Conservation (phyloP, 2,888 invertebrate genomes). For the Drosophila lutescens region DNA sequence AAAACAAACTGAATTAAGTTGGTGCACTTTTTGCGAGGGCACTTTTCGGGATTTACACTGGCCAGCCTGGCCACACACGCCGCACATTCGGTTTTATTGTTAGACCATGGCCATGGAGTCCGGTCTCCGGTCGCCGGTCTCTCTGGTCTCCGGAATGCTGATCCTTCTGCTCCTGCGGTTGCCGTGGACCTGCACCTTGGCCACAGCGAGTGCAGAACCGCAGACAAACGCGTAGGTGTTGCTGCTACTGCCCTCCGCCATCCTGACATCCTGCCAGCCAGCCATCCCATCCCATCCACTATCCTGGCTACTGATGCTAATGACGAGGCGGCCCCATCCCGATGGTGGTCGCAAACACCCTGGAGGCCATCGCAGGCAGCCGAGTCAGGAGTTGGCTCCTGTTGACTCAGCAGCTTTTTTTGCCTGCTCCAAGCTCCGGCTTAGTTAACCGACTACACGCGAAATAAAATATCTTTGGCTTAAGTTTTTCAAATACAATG, state of each 20-base stretch:
- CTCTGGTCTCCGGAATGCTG: conserved; percentile 23
- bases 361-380: conserved; percentile 31
- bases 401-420: conserved; percentile 71
- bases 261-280: conserved; percentile 1
- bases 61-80: conserved; percentile 34
- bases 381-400: conserved; percentile 54
- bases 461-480: background rate
- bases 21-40: conserved; percentile 50
- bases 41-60: conserved; percentile 35
- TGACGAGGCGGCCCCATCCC: conserved; percentile 58
- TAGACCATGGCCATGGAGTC: conserved; percentile 42
- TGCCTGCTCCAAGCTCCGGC: conserved; percentile 39
- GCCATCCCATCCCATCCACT: conserved; percentile 9
- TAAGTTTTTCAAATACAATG: no score
- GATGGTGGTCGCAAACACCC: conserved; percentile 33
- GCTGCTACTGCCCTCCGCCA: conserved; percentile 1
- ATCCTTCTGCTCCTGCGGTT: conserved; percentile 47
- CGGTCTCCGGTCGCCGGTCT: background rate
- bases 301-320: conserved; percentile 60
- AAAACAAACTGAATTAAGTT: conserved; percentile 72
- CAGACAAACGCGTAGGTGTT: conserved; percentile 76
- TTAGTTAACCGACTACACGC: conserved; percentile 50
- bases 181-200: conserved; percentile 58
- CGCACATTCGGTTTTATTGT: conserved; percentile 75
- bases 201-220: conserved; percentile 66